These are phyloP conservation scores for Sphaerodactylus townsendi DNA, from an alignment of 2,113 vertebrate species.

Conservation along the genomic window DNA sequence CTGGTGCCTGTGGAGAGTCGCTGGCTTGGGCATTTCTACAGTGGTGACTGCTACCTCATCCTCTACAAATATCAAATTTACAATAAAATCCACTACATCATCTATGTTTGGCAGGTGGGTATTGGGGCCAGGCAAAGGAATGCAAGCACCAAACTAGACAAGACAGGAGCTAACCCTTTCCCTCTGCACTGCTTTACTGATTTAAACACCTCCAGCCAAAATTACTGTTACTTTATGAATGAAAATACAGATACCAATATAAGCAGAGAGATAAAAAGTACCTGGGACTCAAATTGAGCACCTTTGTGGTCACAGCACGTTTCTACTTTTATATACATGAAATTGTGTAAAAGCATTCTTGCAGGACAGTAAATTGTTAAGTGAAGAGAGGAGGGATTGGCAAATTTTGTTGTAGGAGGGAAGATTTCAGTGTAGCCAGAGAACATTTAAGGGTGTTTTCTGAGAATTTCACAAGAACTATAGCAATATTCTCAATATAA, in stretches of 20 bases:
- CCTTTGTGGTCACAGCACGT: neutral
- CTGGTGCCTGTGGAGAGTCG: slow-evolving; percentile 78
- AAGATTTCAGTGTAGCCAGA: no score
- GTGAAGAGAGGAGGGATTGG: neutral
- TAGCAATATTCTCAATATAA: neutral
- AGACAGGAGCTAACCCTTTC: no score
- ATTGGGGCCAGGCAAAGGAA: neutral
- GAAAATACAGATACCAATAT: no score
- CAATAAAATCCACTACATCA: slow-evolving; percentile 79
- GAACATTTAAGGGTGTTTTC: neutral
- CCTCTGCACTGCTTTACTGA: no score
- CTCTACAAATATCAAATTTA: slow-evolving; percentile 84
- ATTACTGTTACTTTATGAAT: no score
- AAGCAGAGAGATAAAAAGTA: neutral
- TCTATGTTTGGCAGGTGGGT: slow-evolving; percentile 90
- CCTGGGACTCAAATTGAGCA: neutral
- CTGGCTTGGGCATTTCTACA: slow-evolving; percentile 87
- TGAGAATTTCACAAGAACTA: neutral
- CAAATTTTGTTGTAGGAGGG: neutral
- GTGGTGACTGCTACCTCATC: slow-evolving; percentile 87
- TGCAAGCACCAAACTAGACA: neutral
- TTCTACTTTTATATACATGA: neutral
- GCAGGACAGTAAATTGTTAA: neutral
- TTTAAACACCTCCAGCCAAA: no score
- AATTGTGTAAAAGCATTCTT: neutral